These are phyloP conservation scores for Coregonus sp. DNA, from an alignment of 2,797 vertebrate species.

Conservation along the genomic window DNA sequence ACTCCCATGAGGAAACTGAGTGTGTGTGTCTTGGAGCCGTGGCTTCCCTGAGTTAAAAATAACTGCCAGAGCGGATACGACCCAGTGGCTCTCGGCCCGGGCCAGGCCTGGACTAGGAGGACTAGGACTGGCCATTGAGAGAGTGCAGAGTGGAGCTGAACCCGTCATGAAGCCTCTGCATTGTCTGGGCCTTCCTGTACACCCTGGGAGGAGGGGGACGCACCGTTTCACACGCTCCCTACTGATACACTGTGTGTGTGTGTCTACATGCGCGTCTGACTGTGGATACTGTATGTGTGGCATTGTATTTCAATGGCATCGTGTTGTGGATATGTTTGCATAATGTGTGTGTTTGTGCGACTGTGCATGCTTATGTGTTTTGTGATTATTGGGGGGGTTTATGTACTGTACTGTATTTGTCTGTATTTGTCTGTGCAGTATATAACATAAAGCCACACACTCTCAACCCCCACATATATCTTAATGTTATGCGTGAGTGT, in stretches of 20 bases:
- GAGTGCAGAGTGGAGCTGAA: slow-evolving; percentile 64
- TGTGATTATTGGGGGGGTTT: neutral
- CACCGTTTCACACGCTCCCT: slow-evolving; percentile 79
- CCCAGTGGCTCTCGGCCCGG: slow-evolving; percentile 46
- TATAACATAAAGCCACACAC: neutral
- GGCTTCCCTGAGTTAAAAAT: slow-evolving; percentile 77
- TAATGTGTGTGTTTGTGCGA: no score
- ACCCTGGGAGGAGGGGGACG: slow-evolving; percentile 78
- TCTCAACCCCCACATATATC: neutral
- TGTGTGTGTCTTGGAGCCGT: slow-evolving; percentile 48
- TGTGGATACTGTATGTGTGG: slow-evolving; percentile 20
- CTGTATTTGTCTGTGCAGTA: neutral
- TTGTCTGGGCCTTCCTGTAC: slow-evolving; percentile 83
- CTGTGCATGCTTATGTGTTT: slow-evolving; percentile 2
- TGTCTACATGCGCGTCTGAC: neutral
- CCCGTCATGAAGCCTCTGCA: slow-evolving; percentile 78
- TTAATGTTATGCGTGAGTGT: neutral
- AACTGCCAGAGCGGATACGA: slow-evolving; percentile 67
- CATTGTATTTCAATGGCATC: neutral
- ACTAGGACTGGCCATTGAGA: slow-evolving; percentile 39
- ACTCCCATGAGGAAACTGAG: slow-evolving; percentile 49
- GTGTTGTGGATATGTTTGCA: neutral
- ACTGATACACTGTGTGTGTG: slow-evolving; percentile 48
- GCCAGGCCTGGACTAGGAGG: slow-evolving; percentile 38
- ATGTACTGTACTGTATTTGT: neutral